Evolutionary conservation across 2,113 vertebrate genomes (phyloP).

Genomic region (Aythya baeri): DNA sequence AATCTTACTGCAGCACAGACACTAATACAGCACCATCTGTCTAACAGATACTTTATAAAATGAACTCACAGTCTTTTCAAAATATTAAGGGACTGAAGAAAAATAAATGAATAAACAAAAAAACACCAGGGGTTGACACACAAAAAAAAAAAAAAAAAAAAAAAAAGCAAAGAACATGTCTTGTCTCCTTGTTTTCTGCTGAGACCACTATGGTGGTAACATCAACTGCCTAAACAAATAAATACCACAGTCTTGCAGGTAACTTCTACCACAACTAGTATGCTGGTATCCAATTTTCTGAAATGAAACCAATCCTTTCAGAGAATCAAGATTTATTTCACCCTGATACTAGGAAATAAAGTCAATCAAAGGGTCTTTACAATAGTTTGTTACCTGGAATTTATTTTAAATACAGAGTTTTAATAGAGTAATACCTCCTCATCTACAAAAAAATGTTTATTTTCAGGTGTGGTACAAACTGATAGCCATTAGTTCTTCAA

Average conservation of each 20-base stretch:
- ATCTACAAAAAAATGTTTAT: not conserved
- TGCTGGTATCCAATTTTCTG: not conserved
- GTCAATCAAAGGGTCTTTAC: not conserved
- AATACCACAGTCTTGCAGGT: not conserved
- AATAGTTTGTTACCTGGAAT: not conserved
- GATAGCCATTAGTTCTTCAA: not conserved
- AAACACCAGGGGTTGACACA: not conserved
- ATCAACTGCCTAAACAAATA: not conserved
- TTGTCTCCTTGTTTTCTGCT: not conserved
- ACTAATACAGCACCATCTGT: not conserved
- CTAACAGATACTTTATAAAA: not conserved
- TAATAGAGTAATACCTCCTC: not conserved
- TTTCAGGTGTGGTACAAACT: not conserved
- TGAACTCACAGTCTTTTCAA: rapidly evolving
- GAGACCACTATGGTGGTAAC: not conserved
- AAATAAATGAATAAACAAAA: not conserved
- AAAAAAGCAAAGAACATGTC: not conserved
- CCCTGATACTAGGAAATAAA: not conserved
- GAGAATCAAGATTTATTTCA: not conserved
- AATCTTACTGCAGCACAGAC: not conserved
- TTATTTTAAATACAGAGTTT: not conserved
- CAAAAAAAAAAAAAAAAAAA: not conserved
- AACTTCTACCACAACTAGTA: not conserved
- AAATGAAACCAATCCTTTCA: not conserved
- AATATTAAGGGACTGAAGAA: not conserved